phyloP scores from a whole-genome alignment of 2,797 vertebrate genomes.

The Alfaro cultratus region DNA sequence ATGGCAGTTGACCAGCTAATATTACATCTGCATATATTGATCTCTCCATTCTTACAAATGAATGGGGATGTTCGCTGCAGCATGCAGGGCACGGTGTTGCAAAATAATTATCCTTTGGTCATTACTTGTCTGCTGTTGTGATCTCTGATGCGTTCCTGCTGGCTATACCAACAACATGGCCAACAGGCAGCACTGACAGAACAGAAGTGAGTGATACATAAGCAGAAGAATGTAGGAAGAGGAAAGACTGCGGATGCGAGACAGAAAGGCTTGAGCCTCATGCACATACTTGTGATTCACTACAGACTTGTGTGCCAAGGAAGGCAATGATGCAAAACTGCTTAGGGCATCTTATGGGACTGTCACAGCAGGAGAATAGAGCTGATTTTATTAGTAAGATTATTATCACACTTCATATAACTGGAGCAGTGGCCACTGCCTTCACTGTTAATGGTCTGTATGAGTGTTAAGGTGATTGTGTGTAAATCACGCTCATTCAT shows the following conservation, averaged over 20 bases:
- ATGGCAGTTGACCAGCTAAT: constrained; percentile 56
- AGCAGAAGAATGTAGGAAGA: constrained; percentile 19
- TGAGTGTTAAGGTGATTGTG: not conserved
- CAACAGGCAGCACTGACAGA: constrained; percentile 24
- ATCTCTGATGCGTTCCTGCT: constrained; percentile 32
- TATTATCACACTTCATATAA: constrained; percentile 73
- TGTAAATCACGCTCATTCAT: constrained; percentile 12
- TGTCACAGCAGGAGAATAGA: constrained; percentile 56
- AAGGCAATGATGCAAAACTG: constrained; percentile 69
- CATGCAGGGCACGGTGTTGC: constrained; percentile 14
- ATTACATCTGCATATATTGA: constrained; percentile 58
- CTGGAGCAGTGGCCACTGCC: constrained; percentile 73
- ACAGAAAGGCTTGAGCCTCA: constrained; percentile 30
- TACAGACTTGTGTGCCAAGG: constrained; percentile 54
- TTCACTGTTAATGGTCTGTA: constrained; percentile 75
- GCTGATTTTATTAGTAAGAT: constrained; percentile 81
- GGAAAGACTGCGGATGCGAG: constrained; percentile 23
- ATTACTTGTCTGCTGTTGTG: constrained; percentile 50
- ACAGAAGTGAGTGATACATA: constrained; percentile 22
- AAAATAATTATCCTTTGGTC: constrained; percentile 46
- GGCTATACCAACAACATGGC: constrained; percentile 33
- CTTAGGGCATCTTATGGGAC: constrained; percentile 41
- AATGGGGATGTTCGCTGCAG: constrained; percentile 43
- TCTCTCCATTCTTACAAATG: constrained; percentile 49
- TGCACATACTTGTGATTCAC: constrained; percentile 67